These are phyloP conservation scores for Enteromius argenteus DNA, from an alignment of 2,797 vertebrate species.

Conservation along the genomic window DNA sequence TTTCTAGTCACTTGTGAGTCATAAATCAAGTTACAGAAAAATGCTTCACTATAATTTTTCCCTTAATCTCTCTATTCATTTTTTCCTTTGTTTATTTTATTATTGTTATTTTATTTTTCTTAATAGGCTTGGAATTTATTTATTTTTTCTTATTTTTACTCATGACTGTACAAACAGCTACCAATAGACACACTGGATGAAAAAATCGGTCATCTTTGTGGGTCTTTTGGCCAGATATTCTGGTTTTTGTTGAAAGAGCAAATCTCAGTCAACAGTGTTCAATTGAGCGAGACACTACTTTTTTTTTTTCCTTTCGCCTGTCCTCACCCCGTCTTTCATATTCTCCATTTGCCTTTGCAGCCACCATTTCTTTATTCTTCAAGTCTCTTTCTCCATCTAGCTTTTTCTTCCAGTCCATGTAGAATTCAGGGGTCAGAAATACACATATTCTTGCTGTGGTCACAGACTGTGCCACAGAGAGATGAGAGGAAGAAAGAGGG, in stretches of 20 bases:
- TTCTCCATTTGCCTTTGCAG: slow-evolving; percentile 18
- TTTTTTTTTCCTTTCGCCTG: slow-evolving; percentile 58
- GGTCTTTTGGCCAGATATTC: slow-evolving; percentile 4
- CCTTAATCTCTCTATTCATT: not conserved
- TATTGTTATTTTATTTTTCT: not conserved
- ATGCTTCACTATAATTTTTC: not conserved
- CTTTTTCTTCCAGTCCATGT: slow-evolving; percentile 26
- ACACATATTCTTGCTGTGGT: slow-evolving; percentile 42
- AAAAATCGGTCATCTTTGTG: slow-evolving; percentile 7
- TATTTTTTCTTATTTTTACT: not conserved
- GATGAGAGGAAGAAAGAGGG: slow-evolving; percentile 24
- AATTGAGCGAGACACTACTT: slow-evolving; percentile 50
- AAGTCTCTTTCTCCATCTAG: not conserved
- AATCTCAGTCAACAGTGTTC: slow-evolving; percentile 60
- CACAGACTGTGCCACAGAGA: slow-evolving; percentile 38
- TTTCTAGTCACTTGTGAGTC: not conserved
- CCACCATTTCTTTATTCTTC: slow-evolving; percentile 16
- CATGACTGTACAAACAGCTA: not conserved
- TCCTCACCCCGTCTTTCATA: slow-evolving; percentile 44
- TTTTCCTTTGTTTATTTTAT: not conserved
- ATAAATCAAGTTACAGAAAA: not conserved
- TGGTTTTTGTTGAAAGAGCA: slow-evolving; percentile 1
- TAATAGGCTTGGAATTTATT: not conserved
- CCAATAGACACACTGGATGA: too few species aligned
- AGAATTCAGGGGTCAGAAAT: slow-evolving; percentile 51